Base-by-base conservation (phyloP, 37 sponge, comb jelly and placozoan genomes). In the Lycopodina hypogea region DNA sequence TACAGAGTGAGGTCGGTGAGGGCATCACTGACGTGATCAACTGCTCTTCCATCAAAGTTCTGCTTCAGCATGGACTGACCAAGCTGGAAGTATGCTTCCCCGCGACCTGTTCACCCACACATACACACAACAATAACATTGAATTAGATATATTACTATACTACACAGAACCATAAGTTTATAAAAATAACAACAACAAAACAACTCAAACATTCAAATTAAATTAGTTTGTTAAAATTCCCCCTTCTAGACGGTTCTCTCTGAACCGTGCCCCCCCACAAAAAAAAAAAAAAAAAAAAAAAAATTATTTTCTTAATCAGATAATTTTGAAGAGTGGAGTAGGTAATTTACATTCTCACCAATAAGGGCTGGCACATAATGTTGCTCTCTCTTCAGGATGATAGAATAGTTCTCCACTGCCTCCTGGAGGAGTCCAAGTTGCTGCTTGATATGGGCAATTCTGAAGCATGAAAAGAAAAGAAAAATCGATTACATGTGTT, bases 301-400 rank as follows among this genome's bases (percentile, higher is more conserved):
- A n/a, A n/a, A n/a, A n/a, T n/a, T n/a, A n/a, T n/a, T n/a, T n/a
- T n/a, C n/a, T n/a, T n/a, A n/a, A n/a, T n/a, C n/a, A n/a, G n/a
- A n/a, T n/a, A n/a, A n/a, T n/a, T n/a, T n/a, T n/a, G n/a, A n/a
- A n/a, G n/a, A n/a, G n/a, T n/a, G n/a, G n/a, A n/a, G n/a, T n/a
- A n/a, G n/a, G n/a, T n/a, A n/a, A n/a, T n/a, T n/a, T n/a, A 48
- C 26, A 24, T 29, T 45, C 45, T 24, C n/a, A 91, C 94, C 94
- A 67, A 88, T 94, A 32, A 90, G 76, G 38, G 92, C 95, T 11
- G 89, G 89, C 3, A 94, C 69, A 64, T 90, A 94, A 68, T 23
- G 42, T 6, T 72, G 39, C 11, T 87, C 76, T 57, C 76, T 11
- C 11, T 79, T 68, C 40, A 94, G 56, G 30, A 91, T 79, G 39